phyloP scores from a whole-genome alignment of 2,797 vertebrate genomes.

The Chelon labrosus region DNA sequence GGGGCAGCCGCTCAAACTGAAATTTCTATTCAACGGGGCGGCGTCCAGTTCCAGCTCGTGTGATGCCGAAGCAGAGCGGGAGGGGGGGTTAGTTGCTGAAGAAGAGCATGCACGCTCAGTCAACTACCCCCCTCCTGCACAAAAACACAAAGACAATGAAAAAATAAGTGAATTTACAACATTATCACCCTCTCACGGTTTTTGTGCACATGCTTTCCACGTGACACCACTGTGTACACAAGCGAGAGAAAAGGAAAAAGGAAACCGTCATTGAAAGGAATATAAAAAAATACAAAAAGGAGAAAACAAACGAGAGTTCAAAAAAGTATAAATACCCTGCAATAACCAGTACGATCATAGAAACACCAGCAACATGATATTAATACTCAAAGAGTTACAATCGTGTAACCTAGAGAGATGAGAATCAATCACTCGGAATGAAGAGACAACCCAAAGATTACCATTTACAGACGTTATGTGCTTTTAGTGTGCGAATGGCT shows the following conservation, averaged over 20 bases:
- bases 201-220: slow-evolving; percentile 76
- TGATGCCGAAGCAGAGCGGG: too few relatives aligned
- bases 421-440: slow-evolving; percentile 75
- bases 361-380: slow-evolving; percentile 80
- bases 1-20: slow-evolving; percentile 2
- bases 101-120: slow-evolving; percentile 46
- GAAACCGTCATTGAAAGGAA: slow-evolving; percentile 53
- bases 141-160: not conserved
- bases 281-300: slow-evolving; percentile 59
- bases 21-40: slow-evolving; percentile 5
- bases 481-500: slow-evolving; percentile 69
- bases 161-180: slow-evolving; percentile 21
- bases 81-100: slow-evolving; percentile 16
- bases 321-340: slow-evolving; percentile 81
- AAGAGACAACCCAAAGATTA: slow-evolving; percentile 77
- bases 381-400: slow-evolving; percentile 80
- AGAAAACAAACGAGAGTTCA: slow-evolving; percentile 45
- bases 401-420: slow-evolving; percentile 66
- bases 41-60: slow-evolving; percentile 2
- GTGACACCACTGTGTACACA: slow-evolving; percentile 73
- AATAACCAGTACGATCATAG: slow-evolving; percentile 80
- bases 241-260: slow-evolving; percentile 64
- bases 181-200: slow-evolving; percentile 48
- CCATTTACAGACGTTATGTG: slow-evolving; percentile 82
- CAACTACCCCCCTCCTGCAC: slow-evolving; percentile 12